Evolutionary conservation across 2,888 invertebrate species (phyloP), one percentile per base, ranked within the genome.

Genomic region (Plagodis pulveraria): DNA sequence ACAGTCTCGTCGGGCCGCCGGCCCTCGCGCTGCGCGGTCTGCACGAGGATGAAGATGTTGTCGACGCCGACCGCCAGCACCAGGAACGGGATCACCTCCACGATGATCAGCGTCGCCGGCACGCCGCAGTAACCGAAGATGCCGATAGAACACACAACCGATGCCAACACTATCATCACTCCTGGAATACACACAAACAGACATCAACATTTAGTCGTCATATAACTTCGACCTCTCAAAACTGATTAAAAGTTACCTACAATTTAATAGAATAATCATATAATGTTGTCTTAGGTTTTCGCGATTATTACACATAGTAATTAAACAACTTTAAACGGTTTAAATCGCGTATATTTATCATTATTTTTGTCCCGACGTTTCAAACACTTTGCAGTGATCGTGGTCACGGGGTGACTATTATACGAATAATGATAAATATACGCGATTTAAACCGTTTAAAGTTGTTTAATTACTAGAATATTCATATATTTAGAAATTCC

Each of bases 11-110:
- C 94, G 0, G 96, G 94, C 55, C 94, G 90, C 38, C 95, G 93
- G 1, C 93, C 93, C 78, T 97, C 97, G 45, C 98, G 89, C 91
- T 99, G 97, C 85, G 96, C 97, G 0, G 98, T 97, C 91, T 99
- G 99, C 50, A 99, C 99, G 54, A 99, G 93, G 71, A 99, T 99
- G 88, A 99, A 99, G 78, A 99, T 99, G 83, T 99, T 99, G 91
- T 99, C 99, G 0, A 99, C 99, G 2, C 99, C 99, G 2, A 99
- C 99, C 5, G 99, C 99, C 69, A 99, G 91, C 35, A 99, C 99
- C 56, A 99, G 93, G 94, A 99, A 99, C 0, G 99, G 99, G 65
- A 99, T 98, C 5, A 99, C 99, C 93, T 99, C 99, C 44, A 99
- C 97, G 73, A 99, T 99, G 81, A 99, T 99, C 55, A 99, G 93